These are phyloP conservation scores for Pelecanoides urinatrix DNA, from an alignment of 2,113 vertebrate species.

Conservation along the genomic window DNA sequence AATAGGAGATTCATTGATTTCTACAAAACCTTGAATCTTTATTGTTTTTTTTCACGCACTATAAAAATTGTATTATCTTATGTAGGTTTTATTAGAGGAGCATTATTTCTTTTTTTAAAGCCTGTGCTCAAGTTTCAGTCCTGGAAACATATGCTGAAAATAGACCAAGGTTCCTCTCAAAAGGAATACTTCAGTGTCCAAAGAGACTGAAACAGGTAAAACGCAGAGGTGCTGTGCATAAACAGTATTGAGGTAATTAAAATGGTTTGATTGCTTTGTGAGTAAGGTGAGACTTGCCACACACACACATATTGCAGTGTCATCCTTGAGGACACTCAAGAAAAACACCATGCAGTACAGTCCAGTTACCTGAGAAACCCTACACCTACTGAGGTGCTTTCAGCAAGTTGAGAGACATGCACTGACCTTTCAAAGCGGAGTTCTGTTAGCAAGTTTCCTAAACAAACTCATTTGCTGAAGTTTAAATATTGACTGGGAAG, in stretches of 20 bases:
- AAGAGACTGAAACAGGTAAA: not conserved
- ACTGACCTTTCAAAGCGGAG: fast-evolving
- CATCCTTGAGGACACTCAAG: not conserved
- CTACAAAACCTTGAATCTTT: conserved; percentile 2
- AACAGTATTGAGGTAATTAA: conserved; percentile 13
- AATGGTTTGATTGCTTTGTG: not conserved
- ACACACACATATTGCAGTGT: fast-evolving
- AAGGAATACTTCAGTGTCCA: not conserved
- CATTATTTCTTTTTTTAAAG: conserved; percentile 5
- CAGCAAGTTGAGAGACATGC: fast-evolving
- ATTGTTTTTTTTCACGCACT: conserved; percentile 31
- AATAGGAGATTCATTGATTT: conserved; percentile 38
- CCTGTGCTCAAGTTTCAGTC: not conserved
- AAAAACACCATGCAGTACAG: too few species aligned
- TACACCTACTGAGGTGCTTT: fast-evolving
- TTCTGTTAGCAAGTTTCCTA: not conserved
- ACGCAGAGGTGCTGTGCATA: not conserved
- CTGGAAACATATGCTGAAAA: not conserved
- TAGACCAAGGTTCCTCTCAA: not conserved
- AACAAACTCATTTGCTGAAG: not conserved
- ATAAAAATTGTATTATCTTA: conserved; percentile 50
- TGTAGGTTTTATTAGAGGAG: conserved; percentile 48
- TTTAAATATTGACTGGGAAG: not conserved
- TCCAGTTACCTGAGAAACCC: not conserved
- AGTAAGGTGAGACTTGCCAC: not conserved